Percentiles rank a stretch among this genome's conserved stretches.
Conservation (phyloP, 2,888 invertebrate species). For the Pycnomerus fuliginosus region DNA sequence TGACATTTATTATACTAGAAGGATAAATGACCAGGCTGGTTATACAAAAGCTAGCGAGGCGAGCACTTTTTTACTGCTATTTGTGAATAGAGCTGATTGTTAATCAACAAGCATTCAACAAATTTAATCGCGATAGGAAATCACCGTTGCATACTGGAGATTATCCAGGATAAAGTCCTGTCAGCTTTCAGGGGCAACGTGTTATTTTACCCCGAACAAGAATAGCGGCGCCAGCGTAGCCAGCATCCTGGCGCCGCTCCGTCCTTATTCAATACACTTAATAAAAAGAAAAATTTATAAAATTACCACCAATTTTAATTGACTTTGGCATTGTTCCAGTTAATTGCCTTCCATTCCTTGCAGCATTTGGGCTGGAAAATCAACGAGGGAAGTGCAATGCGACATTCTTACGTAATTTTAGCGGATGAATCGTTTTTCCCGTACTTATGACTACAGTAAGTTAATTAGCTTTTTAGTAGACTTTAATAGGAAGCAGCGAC, state of each 20-base stretch:
- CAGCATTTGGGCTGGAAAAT: slow-evolving; percentile 39
- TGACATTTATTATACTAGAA: too few species aligned
- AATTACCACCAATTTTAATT: slow-evolving; percentile 8
- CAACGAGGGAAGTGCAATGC: slow-evolving; percentile 44
- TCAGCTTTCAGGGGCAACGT: slow-evolving; percentile 13
- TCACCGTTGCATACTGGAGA: not conserved
- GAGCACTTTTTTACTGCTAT: not conserved
- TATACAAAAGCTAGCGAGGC: too few species aligned
- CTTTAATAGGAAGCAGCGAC: too few species aligned
- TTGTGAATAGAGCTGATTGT: not conserved
- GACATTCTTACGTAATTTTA: slow-evolving; percentile 38
- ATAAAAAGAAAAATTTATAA: slow-evolving; percentile 3
- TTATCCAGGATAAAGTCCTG: not conserved
- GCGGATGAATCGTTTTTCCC: slow-evolving; percentile 37
- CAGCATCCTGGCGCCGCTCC: slow-evolving; percentile 16
- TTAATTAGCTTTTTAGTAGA: too few species aligned
- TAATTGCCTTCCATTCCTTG: slow-evolving; percentile 41
- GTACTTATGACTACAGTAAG: slow-evolving; percentile 48
- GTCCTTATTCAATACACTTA: not conserved
- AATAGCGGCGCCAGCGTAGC: slow-evolving; percentile 21
- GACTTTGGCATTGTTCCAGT: slow-evolving; percentile 26
- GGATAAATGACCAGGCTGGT: too few species aligned
- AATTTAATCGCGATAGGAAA: not conserved
- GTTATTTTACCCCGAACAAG: slow-evolving; percentile 15
- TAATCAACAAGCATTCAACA: not conserved